Evolutionary conservation across 2,888 invertebrate genomes (phyloP).

Genomic region (Eupithecia subumbrata): DNA sequence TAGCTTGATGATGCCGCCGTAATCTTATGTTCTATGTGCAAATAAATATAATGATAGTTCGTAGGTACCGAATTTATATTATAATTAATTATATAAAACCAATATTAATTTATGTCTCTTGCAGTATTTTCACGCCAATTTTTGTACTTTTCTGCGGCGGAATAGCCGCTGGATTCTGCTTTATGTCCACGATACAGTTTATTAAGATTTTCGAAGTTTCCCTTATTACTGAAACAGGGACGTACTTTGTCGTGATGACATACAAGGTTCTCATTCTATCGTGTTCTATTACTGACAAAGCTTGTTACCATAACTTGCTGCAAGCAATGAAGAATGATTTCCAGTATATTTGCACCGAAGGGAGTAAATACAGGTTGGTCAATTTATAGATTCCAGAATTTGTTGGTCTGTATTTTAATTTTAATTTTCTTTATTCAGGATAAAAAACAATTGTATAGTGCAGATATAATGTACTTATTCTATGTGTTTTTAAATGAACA

Average conservation of each 20-base stretch:
- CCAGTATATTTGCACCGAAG: conserved; percentile 28
- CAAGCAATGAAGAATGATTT: conserved; percentile 33
- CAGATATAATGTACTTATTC: no score
- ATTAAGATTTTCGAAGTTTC: conserved; percentile 17
- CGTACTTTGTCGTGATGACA: conserved; percentile 29
- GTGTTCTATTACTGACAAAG: conserved; percentile 16
- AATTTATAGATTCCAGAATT: neutral
- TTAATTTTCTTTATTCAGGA: no score
- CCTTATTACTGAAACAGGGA: conserved; percentile 30
- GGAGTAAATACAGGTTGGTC: conserved; percentile 32
- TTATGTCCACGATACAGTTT: conserved; percentile 3
- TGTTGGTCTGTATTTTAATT: neutral
- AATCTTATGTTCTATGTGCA: neutral
- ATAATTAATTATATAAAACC: neutral
- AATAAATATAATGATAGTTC: neutral
- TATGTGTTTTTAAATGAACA: no score
- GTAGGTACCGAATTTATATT: no score
- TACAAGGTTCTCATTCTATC: conserved; percentile 29
- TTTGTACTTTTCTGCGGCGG: neutral
- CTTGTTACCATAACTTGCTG: conserved; percentile 21
- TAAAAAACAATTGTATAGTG: no score
- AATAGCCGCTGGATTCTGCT: neutral
- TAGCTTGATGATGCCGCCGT: no score
- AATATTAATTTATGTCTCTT: neutral
- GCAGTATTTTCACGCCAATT: conserved; percentile 3